Evolutionary conservation across 2,888 invertebrate genomes (phyloP).

Genomic region (Apamea sordens): DNA sequence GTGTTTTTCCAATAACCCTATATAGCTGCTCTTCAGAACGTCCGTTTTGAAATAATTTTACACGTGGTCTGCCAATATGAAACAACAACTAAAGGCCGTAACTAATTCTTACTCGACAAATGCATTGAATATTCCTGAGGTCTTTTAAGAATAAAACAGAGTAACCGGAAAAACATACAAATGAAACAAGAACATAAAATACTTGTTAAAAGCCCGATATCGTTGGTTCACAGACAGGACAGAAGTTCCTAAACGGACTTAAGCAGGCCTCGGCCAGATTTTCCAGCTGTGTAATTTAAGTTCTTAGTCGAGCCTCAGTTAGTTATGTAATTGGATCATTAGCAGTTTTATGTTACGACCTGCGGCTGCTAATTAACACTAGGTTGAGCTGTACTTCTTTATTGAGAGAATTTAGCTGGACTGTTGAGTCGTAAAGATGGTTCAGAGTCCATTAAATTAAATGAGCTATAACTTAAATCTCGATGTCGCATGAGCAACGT

Average conservation of each 20-base stretch:
- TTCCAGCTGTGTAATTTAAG: constrained; percentile 1
- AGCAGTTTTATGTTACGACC: constrained; percentile 1
- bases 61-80: no score
- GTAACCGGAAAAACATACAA: neutral
- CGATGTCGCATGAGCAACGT: constrained; percentile 48
- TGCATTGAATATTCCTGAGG: no score
- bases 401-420: neutral
- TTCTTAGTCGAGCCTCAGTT: neutral
- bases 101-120: no score
- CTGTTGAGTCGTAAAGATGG: neutral
- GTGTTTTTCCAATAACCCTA: no score
- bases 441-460: constrained; percentile 26
- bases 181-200: neutral
- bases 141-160: neutral
- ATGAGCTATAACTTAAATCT: constrained; percentile 35
- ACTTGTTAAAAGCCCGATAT: neutral
- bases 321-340: neutral
- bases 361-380: constrained; percentile 15
- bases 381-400: neutral
- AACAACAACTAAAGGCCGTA: no score
- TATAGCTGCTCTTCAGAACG: no score
- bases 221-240: neutral
- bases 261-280: neutral
- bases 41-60: no score
- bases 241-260: neutral